Conservation (phyloP, 2,113 vertebrate species). For the Misgurnus mizolepis region DNA sequence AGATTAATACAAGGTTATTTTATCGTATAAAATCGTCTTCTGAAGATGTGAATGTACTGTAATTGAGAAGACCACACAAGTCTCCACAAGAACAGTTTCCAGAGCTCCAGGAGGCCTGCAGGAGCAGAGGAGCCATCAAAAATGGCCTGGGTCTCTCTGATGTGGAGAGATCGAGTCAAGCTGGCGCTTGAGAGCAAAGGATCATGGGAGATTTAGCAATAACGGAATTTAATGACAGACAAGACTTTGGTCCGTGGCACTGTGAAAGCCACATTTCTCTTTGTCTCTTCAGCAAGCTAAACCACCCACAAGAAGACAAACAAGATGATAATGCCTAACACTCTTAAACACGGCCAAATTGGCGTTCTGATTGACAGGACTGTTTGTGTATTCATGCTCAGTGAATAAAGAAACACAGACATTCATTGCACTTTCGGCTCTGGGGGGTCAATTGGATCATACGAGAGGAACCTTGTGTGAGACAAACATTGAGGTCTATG, state of each 20-base stretch:
- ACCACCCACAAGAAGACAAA: slow-evolving; percentile 38
- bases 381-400: slow-evolving; percentile 29
- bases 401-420: slow-evolving; percentile 16
- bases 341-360: slow-evolving; percentile 26
- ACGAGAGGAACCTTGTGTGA: slow-evolving; percentile 12
- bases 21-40: background rate
- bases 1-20: background rate
- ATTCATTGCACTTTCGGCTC: background rate
- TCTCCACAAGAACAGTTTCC: slow-evolving; percentile 63
- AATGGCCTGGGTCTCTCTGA: slow-evolving; percentile 54
- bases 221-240: slow-evolving; percentile 39
- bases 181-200: slow-evolving; percentile 16
- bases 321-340: slow-evolving; percentile 17
- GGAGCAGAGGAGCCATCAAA: slow-evolving; percentile 63
- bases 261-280: slow-evolving; percentile 1
- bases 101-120: slow-evolving; percentile 49
- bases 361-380: slow-evolving; percentile 16
- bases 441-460: slow-evolving; percentile 4
- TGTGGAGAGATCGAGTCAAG: slow-evolving; percentile 54
- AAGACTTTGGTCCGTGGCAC: background rate
- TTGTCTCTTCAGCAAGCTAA: slow-evolving; percentile 5
- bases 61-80: slow-evolving; percentile 70
- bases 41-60: slow-evolving; percentile 49
- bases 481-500: background rate
- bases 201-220: slow-evolving; percentile 18